Percentiles rank a stretch among this genome's conserved stretches.
phyloP scores from a whole-genome alignment of 2,888 invertebrate species.

The Lepidonotus clava region DNA sequence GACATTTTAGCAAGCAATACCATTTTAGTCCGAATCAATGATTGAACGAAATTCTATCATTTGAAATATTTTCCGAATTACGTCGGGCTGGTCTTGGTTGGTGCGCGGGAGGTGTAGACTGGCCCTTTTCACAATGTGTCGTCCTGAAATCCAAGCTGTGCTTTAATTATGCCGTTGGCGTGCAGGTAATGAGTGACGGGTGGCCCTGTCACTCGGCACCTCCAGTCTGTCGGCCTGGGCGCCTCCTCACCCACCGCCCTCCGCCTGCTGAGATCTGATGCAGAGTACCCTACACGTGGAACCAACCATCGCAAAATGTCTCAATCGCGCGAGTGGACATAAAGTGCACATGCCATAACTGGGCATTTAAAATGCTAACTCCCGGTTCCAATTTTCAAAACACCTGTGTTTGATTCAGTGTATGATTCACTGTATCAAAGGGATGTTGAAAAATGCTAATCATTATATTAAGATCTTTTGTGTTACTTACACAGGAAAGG shows the following conservation, averaged over 20 bases:
- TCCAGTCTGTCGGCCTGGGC: not conserved
- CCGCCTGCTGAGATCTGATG: too few species aligned
- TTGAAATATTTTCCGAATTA: conserved; percentile 46
- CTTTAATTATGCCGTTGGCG: conserved; percentile 32
- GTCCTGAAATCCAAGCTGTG: conserved; percentile 5
- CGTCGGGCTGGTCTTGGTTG: not conserved
- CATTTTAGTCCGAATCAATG: conserved; percentile 15
- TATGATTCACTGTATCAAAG: too few species aligned
- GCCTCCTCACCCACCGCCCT: not conserved
- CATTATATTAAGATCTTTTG: too few species aligned
- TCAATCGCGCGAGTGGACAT: too few species aligned
- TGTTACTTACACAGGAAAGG: too few species aligned
- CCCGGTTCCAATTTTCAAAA: too few species aligned
- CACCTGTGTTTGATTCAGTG: too few species aligned
- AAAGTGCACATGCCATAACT: too few species aligned
- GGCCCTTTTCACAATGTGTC: not conserved
- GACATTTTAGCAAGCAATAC: not conserved
- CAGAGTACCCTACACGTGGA: too few species aligned
- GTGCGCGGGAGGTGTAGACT: not conserved
- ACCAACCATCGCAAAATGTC: too few species aligned
- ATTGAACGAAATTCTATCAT: conserved; percentile 48
- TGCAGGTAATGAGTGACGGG: conserved; percentile 43
- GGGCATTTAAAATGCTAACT: too few species aligned
- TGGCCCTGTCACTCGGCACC: not conserved
- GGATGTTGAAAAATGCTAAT: too few species aligned